These are phyloP conservation scores for Phoenoteleia sp. DNA, from an alignment of 2,888 invertebrate genomes.

Conservation along the genomic window DNA sequence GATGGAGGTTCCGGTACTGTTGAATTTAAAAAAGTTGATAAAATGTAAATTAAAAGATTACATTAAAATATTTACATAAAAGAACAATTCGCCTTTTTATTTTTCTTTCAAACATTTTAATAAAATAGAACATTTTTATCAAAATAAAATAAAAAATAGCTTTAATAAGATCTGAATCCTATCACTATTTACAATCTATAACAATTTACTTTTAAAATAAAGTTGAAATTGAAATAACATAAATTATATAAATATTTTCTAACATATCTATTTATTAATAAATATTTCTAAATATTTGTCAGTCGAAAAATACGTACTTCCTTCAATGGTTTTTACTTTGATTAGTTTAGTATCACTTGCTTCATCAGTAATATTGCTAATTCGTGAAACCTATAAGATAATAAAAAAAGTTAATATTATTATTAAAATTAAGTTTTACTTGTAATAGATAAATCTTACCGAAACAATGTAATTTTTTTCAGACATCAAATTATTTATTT, in stretches of 20 bases:
- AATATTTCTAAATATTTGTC: too few relatives aligned
- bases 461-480: conserved; percentile 52
- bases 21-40: neutral
- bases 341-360: conserved; percentile 13
- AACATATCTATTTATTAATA: too few relatives aligned
- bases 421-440: neutral
- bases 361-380: conserved; percentile 1
- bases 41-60: neutral
- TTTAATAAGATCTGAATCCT: too few relatives aligned
- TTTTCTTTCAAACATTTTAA: too few relatives aligned
- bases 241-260: too few relatives aligned
- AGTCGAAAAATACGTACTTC: conserved; percentile 38
- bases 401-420: neutral
- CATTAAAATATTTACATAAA: neutral
- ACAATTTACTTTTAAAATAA: too few relatives aligned
- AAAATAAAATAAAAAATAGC: too few relatives aligned
- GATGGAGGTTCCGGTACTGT: conserved; percentile 71
- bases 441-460: too few relatives aligned
- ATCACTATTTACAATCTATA: too few relatives aligned
- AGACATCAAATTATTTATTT: conserved; percentile 54
- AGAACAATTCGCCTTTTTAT: too few relatives aligned
- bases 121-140: too few relatives aligned
- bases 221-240: too few relatives aligned
- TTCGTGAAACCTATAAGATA: conserved; percentile 35
- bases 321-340: conserved; percentile 49